These are phyloP conservation scores for Drosophila sordidula DNA, from an alignment of 2,888 invertebrate species.

Conservation along the genomic window DNA sequence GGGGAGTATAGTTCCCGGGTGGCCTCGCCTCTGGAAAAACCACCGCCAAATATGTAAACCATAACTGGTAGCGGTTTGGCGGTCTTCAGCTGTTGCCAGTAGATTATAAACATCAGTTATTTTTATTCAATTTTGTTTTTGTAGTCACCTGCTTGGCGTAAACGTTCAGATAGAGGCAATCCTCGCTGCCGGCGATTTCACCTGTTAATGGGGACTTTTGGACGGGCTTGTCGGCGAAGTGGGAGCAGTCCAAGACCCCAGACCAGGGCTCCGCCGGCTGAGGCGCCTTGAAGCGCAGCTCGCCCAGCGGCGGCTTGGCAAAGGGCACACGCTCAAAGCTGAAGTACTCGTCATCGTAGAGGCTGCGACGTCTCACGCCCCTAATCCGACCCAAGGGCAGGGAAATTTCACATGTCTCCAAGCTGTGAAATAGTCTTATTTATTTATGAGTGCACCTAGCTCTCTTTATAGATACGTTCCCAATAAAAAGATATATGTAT, in stretches of 20 bases:
- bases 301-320: conserved; percentile 78
- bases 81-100: conserved; percentile 47
- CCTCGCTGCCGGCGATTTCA: conserved; percentile 84
- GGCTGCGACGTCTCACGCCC: conserved; percentile 48
- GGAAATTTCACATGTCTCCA: conserved; percentile 54
- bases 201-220: conserved; percentile 77
- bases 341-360: conserved; percentile 69
- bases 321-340: conserved; percentile 81
- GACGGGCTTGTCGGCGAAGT: conserved; percentile 75
- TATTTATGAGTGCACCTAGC: no score
- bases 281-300: conserved; percentile 83
- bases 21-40: conserved; percentile 84
- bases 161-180: conserved; percentile 86
- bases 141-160: conserved; percentile 79
- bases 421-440: conserved; percentile 6
- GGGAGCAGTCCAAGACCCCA: conserved; percentile 83
- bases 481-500: no score
- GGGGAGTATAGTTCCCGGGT: conserved; percentile 82
- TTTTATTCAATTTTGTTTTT: neutral
- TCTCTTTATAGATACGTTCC: no score
- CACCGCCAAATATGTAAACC: conserved; percentile 86
- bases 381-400: conserved; percentile 64
- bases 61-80: conserved; percentile 82
- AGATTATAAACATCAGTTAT: no score
- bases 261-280: conserved; percentile 83